A percentile compares a stretch with the other conserved stretches of the same genome.
These are phyloP conservation scores for Leucoraja ocellata DNA, from an alignment of 2,797 vertebrate species.

Conservation along the genomic window DNA sequence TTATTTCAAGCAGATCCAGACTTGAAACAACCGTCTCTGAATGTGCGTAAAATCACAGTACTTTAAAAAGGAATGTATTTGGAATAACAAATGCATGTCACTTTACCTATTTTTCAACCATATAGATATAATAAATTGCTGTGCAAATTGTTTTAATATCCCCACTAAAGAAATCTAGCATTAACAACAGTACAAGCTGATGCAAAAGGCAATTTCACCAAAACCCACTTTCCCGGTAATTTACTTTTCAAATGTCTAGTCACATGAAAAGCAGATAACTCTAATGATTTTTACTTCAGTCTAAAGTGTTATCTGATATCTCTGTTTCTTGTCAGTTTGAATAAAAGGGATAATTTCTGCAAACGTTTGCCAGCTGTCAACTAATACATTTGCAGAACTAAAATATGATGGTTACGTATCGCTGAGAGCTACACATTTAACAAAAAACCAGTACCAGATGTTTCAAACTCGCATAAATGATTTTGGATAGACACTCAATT, in stretches of 20 bases:
- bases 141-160: background rate
- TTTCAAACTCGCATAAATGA: background rate
- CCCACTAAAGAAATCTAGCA: too few relatives aligned
- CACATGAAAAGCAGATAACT: slow-evolving; percentile 24
- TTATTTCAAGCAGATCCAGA: background rate
- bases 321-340: slow-evolving; percentile 35
- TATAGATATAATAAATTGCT: background rate
- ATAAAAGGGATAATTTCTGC: slow-evolving; percentile 42
- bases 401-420: slow-evolving; percentile 43
- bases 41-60: background rate
- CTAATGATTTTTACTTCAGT: slow-evolving; percentile 32
- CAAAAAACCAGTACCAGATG: slow-evolving; percentile 30
- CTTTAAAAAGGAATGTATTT: background rate
- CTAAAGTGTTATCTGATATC: slow-evolving; percentile 37
- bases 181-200: background rate
- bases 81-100: too few relatives aligned
- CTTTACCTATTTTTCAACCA: background rate
- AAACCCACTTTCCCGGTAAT: slow-evolving; percentile 9
- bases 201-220: background rate
- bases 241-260: slow-evolving; percentile 32
- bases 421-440: slow-evolving; percentile 42
- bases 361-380: slow-evolving; percentile 53
- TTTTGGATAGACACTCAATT: background rate
- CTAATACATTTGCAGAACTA: slow-evolving; percentile 51
- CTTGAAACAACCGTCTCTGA: background rate